Conservation (phyloP, 2,888 invertebrate species). For the Apeira syringaria region DNA sequence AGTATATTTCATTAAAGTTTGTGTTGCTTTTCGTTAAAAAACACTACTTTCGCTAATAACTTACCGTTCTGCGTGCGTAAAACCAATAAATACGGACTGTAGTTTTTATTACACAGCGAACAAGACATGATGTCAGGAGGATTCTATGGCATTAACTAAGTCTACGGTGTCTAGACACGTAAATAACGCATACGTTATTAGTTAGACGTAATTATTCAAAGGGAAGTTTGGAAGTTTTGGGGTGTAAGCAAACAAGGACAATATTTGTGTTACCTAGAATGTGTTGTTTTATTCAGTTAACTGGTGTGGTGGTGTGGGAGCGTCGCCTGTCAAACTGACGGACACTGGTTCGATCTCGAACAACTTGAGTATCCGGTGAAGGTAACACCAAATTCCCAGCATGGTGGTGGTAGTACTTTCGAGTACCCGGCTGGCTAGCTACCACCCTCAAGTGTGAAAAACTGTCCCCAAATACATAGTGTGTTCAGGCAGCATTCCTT, state of each 20-base stretch:
- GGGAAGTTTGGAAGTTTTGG: slow-evolving; percentile 30
- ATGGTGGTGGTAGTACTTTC: too few species aligned
- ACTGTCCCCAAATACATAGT: too few species aligned
- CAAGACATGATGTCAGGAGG: slow-evolving; percentile 35
- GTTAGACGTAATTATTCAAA: slow-evolving; percentile 40
- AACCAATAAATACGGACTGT: slow-evolving; percentile 56
- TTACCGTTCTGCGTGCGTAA: slow-evolving; percentile 50
- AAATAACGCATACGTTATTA: slow-evolving; percentile 32
- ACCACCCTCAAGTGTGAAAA: too few species aligned
- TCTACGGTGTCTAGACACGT: slow-evolving; percentile 60
- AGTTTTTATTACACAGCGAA: slow-evolving; percentile 49
- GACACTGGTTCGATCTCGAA: too few species aligned
- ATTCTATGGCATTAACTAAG: slow-evolving; percentile 39
- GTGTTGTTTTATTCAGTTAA: not conserved
- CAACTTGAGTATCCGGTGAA: too few species aligned
- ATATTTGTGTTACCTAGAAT: not conserved
- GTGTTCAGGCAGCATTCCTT: too few species aligned
- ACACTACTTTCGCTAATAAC: slow-evolving; percentile 27
- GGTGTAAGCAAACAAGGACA: not conserved
- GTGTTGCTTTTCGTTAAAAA: too few species aligned
- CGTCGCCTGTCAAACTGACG: too few species aligned
- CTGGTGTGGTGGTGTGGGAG: too few species aligned
- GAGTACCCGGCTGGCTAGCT: too few species aligned
- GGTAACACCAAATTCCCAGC: too few species aligned
- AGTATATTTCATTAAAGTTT: too few species aligned